A percentile compares a stretch with the other conserved stretches of the same genome.
Evolutionary conservation across 2,888 invertebrate species (phyloP).

Genomic region (Oxyteleia sp.): DNA sequence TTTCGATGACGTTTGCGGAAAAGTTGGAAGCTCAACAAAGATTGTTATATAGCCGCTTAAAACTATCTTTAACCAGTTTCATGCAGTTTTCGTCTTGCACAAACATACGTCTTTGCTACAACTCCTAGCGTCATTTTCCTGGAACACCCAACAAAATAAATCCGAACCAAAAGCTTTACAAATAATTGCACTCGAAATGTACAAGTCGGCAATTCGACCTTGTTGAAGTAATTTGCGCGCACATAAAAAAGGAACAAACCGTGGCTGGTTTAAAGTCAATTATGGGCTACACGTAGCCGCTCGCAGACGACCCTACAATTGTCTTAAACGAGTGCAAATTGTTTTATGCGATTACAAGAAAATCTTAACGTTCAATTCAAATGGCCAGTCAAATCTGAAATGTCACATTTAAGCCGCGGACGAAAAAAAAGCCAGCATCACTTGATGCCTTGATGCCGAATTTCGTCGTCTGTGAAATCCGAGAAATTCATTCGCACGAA

Average conservation of each 20-base stretch:
- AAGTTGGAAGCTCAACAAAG: no score
- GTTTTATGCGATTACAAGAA: constrained; percentile 45
- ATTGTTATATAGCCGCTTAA: constrained; percentile 7
- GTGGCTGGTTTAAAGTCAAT: constrained; percentile 40
- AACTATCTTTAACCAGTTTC: constrained; percentile 46
- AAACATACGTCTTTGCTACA: constrained; percentile 8
- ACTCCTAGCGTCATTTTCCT: constrained; percentile 14
- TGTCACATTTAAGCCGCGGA: background rate
- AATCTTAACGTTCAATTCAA: constrained; percentile 29
- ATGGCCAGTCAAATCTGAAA: constrained; percentile 25
- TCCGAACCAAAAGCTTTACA: constrained; percentile 17
- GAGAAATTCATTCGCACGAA: constrained; percentile 20
- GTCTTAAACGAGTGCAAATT: constrained; percentile 54
- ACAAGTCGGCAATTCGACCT: constrained; percentile 31
- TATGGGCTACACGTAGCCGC: constrained; percentile 29
- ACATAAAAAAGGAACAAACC: constrained; percentile 38
- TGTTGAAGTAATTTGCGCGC: constrained; percentile 40
- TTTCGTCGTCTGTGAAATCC: constrained; percentile 32
- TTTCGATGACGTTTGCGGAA: no score
- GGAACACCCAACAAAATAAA: constrained; percentile 25
- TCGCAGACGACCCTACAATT: constrained; percentile 54
- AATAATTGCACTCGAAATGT: constrained; percentile 35
- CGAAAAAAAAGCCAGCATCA: background rate
- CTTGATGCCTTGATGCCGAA: background rate
- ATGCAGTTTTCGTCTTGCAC: constrained; percentile 29